Evolutionary conservation across 1,140 invertebrate species (phyloP).

Genomic region (Acyrthosiphon pisum): DNA sequence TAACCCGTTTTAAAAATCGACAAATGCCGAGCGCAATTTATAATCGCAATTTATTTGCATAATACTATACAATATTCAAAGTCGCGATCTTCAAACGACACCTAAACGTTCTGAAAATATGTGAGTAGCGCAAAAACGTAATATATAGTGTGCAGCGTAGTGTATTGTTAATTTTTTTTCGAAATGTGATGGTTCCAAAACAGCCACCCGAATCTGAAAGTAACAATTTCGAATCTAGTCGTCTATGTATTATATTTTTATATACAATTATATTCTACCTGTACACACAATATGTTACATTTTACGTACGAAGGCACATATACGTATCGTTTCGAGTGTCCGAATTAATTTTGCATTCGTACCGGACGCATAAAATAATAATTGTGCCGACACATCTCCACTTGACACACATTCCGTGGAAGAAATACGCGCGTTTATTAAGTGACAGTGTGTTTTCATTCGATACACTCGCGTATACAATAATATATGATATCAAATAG

Average conservation of each 20-base stretch:
- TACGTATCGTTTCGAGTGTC: background rate
- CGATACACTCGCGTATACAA: conserved; percentile 16
- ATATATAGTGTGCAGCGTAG: background rate
- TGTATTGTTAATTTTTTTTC: background rate
- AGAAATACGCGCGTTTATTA: background rate
- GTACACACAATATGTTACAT: background rate
- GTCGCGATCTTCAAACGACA: background rate
- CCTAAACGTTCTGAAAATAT: background rate
- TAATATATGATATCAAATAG: background rate
- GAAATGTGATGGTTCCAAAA: background rate
- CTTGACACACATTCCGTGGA: background rate
- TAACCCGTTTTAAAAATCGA: too few relatives aligned
- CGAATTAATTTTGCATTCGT: conserved; percentile 30
- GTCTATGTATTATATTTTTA: background rate
- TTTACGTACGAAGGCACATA: background rate
- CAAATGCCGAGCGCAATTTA: too few relatives aligned
- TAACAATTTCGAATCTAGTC: background rate
- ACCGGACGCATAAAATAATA: conserved; percentile 6
- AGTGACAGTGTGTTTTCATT: conserved; percentile 21
- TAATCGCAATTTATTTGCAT: too few relatives aligned
- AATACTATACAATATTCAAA: too few relatives aligned
- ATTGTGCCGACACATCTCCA: conserved; percentile 29
- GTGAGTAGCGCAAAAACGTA: background rate
- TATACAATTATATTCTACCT: background rate
- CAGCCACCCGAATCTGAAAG: background rate